Percentiles rank a stretch among this genome's conserved stretches.
Evolutionary conservation across 2,888 invertebrate genomes (phyloP).

Genomic region (Panzeria rudis): DNA sequence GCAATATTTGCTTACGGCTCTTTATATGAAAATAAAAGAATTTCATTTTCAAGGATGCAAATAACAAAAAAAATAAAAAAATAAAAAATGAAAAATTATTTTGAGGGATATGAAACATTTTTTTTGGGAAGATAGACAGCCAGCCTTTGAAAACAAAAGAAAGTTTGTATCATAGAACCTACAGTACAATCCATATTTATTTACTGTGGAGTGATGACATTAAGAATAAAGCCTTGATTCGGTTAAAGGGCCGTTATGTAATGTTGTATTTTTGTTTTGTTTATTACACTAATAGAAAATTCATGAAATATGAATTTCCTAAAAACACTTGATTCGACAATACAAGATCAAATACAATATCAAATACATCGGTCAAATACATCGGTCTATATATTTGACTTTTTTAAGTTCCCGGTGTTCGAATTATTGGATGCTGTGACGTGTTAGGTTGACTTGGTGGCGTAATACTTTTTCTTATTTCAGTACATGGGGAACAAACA

Average conservation of each 20-base stretch:
- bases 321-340: too few species aligned
- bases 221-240: background rate
- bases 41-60: slow-evolving; percentile 67
- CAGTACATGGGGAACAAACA: too few species aligned
- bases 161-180: background rate
- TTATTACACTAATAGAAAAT: too few species aligned
- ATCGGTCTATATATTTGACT: too few species aligned
- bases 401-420: too few species aligned
- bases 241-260: background rate
- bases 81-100: slow-evolving; percentile 50
- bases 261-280: background rate
- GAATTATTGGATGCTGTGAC: too few species aligned
- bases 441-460: too few species aligned
- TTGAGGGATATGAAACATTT: slow-evolving; percentile 56
- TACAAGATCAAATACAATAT: too few species aligned
- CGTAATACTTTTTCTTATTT: too few species aligned
- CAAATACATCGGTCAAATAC: too few species aligned
- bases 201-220: background rate
- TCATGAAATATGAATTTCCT: too few species aligned
- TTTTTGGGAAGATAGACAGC: slow-evolving; percentile 42
- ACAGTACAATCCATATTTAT: background rate
- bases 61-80: slow-evolving; percentile 19
- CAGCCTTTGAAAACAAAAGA: background rate
- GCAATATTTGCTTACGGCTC: slow-evolving; percentile 74
- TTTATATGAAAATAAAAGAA: slow-evolving; percentile 65